Evolutionary conservation across 2,888 invertebrate species (phyloP).

Genomic region (Lasioglossum leucozonium): DNA sequence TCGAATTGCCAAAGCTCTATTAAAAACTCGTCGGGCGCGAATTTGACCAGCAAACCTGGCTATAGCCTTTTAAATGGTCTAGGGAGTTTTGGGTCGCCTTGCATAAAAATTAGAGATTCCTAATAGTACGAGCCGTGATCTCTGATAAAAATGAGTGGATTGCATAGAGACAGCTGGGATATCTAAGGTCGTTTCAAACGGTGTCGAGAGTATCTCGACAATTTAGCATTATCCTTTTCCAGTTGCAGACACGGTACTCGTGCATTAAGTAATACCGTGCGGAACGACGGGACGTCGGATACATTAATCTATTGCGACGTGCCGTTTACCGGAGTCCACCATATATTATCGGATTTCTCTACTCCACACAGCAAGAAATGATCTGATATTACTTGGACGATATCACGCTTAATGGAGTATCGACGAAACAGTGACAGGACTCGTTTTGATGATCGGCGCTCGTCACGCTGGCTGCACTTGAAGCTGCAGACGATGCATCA

Average conservation of each 20-base stretch:
- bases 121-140: neutral
- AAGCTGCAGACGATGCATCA: conserved; percentile 64
- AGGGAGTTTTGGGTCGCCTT: no score
- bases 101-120: no score
- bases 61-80: no score
- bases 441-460: conserved; percentile 53
- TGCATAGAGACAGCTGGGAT: neutral
- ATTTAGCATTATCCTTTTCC: neutral
- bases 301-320: neutral
- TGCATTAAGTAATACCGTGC: neutral
- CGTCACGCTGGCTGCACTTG: conserved; percentile 59
- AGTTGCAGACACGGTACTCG: neutral
- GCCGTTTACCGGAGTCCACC: neutral
- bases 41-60: no score
- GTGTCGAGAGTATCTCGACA: no score
- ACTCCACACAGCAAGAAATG: conserved; percentile 15
- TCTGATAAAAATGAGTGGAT: neutral
- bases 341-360: conserved; percentile 20
- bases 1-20: no score
- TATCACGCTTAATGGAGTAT: conserved; percentile 54
- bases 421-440: conserved; percentile 56
- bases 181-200: neutral
- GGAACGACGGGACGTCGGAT: neutral
- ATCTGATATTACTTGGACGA: conserved; percentile 36
- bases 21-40: no score